A percentile compares a stretch with the other conserved stretches of the same genome.
These are phyloP conservation scores for Tichodroma muraria DNA, from an alignment of 2,113 vertebrate species.

Conservation along the genomic window DNA sequence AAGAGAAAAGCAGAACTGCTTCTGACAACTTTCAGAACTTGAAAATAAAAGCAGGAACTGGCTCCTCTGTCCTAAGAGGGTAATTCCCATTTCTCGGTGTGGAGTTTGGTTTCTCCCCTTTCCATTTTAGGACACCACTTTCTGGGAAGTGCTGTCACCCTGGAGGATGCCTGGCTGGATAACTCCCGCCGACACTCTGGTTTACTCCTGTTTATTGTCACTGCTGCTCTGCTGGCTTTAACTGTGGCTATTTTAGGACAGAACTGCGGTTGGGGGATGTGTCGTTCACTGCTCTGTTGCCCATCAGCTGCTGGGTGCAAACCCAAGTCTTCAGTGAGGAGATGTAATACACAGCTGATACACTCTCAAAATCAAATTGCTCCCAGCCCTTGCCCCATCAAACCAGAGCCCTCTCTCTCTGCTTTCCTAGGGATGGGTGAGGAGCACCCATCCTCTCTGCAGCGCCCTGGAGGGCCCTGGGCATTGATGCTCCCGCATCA, in stretches of 20 bases:
- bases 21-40: conserved; percentile 47
- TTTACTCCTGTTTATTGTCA: neutral
- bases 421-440: neutral
- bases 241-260: neutral
- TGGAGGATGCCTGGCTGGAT: neutral
- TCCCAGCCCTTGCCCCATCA: neutral
- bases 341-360: neutral
- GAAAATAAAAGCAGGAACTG: conserved; percentile 11
- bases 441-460: rapidly evolving
- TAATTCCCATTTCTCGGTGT: neutral
- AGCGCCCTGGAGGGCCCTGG: rapidly evolving
- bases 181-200: neutral
- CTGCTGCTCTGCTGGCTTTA: neutral
- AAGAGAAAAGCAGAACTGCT: conserved; percentile 51
- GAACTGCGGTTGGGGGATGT: neutral
- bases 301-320: neutral
- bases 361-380: neutral
- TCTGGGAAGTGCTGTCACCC: neutral
- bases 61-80: neutral
- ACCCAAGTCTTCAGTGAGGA: neutral
- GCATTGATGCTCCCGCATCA: rapidly evolving
- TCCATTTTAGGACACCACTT: neutral
- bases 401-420: rapidly evolving
- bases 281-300: neutral
- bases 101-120: neutral